Evolutionary conservation across 2,888 invertebrate species (phyloP).

Genomic region (Cryptocephalus moraei): DNA sequence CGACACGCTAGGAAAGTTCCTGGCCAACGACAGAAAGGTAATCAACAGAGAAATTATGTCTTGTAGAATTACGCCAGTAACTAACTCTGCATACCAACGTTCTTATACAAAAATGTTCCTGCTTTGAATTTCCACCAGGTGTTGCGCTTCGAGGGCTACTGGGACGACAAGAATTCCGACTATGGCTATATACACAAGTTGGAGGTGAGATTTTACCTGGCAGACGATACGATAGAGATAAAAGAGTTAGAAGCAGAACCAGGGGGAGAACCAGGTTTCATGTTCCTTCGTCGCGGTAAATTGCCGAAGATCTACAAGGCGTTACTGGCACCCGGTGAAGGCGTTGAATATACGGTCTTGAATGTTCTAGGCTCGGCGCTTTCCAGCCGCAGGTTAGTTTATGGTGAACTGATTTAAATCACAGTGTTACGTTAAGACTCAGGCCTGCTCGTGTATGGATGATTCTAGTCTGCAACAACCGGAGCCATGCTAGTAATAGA

Average conservation of each 20-base stretch:
- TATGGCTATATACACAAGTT: conserved; percentile 69
- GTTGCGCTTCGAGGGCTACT: conserved; percentile 73
- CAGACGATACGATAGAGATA: conserved; percentile 84
- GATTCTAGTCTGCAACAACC: too few species aligned
- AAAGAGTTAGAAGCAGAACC: conserved; percentile 60
- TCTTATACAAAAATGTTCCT: neutral
- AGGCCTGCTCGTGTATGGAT: too few species aligned
- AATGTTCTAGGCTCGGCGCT: conserved; percentile 52
- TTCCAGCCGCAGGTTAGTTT: conserved; percentile 37
- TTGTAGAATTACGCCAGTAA: neutral
- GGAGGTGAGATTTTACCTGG: conserved; percentile 74
- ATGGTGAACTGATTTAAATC: too few species aligned
- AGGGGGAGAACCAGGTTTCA: conserved; percentile 61
- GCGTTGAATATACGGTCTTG: conserved; percentile 43
- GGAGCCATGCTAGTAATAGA: too few species aligned
- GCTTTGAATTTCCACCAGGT: conserved; percentile 27
- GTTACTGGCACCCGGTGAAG: conserved; percentile 41
- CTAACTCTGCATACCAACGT: neutral
- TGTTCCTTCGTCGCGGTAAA: conserved; percentile 65
- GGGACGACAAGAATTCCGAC: conserved; percentile 75
- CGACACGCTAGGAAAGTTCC: conserved; percentile 66
- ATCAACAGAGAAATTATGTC: neutral
- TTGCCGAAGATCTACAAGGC: conserved; percentile 58
- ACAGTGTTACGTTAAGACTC: too few species aligned
- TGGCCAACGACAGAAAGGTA: conserved; percentile 66